A percentile compares a stretch with the other conserved stretches of the same genome.
Evolutionary conservation across 2,888 invertebrate genomes (phyloP).

Genomic region (Apeira syringaria): DNA sequence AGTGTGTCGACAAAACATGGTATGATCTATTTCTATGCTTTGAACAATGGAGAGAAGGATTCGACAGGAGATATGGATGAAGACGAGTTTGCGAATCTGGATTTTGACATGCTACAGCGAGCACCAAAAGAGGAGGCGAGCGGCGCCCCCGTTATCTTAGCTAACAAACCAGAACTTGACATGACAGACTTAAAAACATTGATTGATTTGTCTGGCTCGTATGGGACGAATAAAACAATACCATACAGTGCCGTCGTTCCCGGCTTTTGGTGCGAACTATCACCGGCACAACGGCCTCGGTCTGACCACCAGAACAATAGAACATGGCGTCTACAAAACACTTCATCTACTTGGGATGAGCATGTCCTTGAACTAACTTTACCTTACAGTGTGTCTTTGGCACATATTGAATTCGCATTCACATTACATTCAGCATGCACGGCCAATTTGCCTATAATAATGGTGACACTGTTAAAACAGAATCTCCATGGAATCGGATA

Average conservation of each 20-base stretch:
- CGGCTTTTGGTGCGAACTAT: constrained; percentile 96
- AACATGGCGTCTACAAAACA: constrained; percentile 95
- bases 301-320: constrained; percentile 94
- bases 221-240: constrained; percentile 80
- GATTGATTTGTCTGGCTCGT: constrained; percentile 90
- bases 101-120: constrained; percentile 70
- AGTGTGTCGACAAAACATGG: constrained; percentile 93
- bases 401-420: constrained; percentile 96
- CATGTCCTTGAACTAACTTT: constrained; percentile 95
- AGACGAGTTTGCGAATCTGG: constrained; percentile 82
- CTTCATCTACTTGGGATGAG: constrained; percentile 96
- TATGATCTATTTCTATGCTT: constrained; percentile 91
- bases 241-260: constrained; percentile 94
- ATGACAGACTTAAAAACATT: constrained; percentile 86
- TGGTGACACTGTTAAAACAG: constrained; percentile 86
- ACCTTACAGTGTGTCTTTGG: constrained; percentile 90
- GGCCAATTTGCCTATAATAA: constrained; percentile 90
- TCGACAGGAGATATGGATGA: constrained; percentile 89
- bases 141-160: constrained; percentile 72
- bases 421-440: constrained; percentile 90
- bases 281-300: constrained; percentile 95
- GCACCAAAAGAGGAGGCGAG: constrained; percentile 63
- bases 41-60: constrained; percentile 89
- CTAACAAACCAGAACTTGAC: constrained; percentile 84
- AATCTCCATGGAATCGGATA: constrained; percentile 83